Percentiles rank a stretch among this genome's conserved stretches.
Evolutionary conservation across 1,140 invertebrate species (phyloP).

Genomic region (Ceratina calcarata): DNA sequence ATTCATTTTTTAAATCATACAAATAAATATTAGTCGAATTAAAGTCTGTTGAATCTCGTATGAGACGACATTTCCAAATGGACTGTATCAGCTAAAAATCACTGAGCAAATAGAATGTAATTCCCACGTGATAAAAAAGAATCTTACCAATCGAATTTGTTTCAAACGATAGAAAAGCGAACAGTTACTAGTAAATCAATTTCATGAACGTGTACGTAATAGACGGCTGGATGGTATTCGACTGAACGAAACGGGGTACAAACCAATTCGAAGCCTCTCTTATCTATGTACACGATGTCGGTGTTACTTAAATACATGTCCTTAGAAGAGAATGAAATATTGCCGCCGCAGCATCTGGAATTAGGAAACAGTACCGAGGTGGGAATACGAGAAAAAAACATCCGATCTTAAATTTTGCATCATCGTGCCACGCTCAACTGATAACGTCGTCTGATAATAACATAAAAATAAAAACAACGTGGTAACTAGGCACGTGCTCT

Average conservation of each 20-base stretch:
- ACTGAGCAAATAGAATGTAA: too few relatives aligned
- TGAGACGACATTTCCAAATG: too few relatives aligned
- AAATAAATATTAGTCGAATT: too few relatives aligned
- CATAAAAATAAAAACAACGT: neutral
- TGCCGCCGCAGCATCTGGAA: slow-evolving; percentile 35
- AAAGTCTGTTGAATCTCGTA: too few relatives aligned
- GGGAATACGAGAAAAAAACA: neutral
- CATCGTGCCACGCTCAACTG: neutral
- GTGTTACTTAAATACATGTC: slow-evolving; percentile 40
- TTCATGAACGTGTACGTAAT: slow-evolving; percentile 9
- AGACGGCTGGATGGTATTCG: slow-evolving; percentile 42
- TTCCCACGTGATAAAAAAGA: neutral
- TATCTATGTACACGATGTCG: slow-evolving; percentile 58
- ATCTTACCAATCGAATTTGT: slow-evolving; percentile 5
- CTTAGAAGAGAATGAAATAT: slow-evolving; percentile 60
- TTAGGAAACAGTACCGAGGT: slow-evolving; percentile 25
- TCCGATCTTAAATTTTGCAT: neutral
- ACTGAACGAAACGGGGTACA: slow-evolving; percentile 46
- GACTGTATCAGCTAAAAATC: too few relatives aligned
- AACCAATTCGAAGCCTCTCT: slow-evolving; percentile 51
- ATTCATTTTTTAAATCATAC: too few relatives aligned
- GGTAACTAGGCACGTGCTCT: neutral
- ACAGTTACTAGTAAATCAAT: neutral
- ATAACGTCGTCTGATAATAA: neutral
- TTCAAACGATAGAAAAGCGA: neutral